Conservation (phyloP, 2,797 vertebrate genomes). For the Carapus acus region DNA sequence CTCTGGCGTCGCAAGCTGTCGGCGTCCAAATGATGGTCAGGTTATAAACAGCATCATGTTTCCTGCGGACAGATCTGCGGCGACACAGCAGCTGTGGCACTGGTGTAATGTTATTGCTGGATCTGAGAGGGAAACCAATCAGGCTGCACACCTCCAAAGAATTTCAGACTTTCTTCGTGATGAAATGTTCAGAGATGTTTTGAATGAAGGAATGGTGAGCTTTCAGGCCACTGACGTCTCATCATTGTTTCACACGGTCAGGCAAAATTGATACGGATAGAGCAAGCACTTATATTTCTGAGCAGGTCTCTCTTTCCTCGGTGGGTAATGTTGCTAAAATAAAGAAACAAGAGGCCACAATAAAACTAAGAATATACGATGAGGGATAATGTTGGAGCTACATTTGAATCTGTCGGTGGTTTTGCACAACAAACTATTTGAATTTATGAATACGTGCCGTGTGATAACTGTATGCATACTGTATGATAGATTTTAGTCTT, state of each 20-base stretch:
- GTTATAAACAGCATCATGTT: constrained; percentile 63
- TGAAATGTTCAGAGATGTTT: constrained; percentile 27
- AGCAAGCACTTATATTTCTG: constrained; percentile 3
- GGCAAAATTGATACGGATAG: no score
- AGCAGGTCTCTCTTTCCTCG: no score
- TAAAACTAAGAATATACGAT: constrained; percentile 6
- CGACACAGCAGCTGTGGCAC: constrained; percentile 60
- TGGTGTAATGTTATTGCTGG: constrained; percentile 65
- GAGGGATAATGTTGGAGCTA: constrained; percentile 7
- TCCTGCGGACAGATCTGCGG: constrained; percentile 59
- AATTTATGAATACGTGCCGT: no score
- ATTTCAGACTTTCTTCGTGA: constrained; percentile 16
- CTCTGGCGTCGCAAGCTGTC: constrained; percentile 64
- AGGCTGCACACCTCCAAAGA: constrained; percentile 39
- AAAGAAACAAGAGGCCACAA: background rate
- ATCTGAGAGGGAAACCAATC: constrained; percentile 31
- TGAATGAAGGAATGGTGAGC: constrained; percentile 3
- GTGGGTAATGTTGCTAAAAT: no score
- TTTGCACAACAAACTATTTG: constrained; percentile 21
- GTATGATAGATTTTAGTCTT: constrained; percentile 37
- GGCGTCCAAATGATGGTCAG: constrained; percentile 61
- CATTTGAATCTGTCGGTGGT: constrained; percentile 12
- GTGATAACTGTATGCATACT: constrained; percentile 21
- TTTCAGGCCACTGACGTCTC: constrained; percentile 4
- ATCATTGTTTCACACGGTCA: no score